phyloP scores from a whole-genome alignment of 2,888 invertebrate species.

The Agrypnus murinus region DNA sequence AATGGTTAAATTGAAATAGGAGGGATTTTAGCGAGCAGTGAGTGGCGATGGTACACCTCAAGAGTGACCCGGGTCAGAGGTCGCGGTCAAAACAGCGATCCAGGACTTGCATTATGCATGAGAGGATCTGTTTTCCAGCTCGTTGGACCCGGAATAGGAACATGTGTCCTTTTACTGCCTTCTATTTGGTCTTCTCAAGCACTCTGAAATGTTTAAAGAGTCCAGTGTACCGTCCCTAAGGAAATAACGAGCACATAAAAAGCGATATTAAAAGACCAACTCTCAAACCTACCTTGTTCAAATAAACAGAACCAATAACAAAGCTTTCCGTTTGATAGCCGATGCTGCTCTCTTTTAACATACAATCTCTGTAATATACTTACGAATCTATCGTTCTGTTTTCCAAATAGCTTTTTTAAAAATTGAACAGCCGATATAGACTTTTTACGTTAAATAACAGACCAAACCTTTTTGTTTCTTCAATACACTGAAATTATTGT shows the following conservation, averaged over 20 bases:
- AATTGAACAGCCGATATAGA: too few species aligned
- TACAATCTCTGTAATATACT: constrained; percentile 3
- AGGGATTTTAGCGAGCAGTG: constrained; percentile 38
- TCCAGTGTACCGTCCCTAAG: constrained; percentile 44
- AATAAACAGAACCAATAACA: constrained; percentile 42
- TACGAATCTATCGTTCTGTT: not conserved
- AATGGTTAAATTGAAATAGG: constrained; percentile 30
- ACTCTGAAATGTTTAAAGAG: constrained; percentile 51
- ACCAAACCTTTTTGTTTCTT: too few species aligned
- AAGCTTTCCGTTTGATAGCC: constrained; percentile 28
- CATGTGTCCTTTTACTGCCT: constrained; percentile 61
- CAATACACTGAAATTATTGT: too few species aligned
- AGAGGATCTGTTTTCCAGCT: constrained; percentile 62
- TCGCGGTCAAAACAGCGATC: constrained; percentile 66
- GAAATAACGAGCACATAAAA: constrained; percentile 50
- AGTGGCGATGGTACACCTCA: constrained; percentile 49
- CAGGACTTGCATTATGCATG: constrained; percentile 66
- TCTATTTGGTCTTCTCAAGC: constrained; percentile 52
- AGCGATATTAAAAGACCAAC: constrained; percentile 44
- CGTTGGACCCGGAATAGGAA: constrained; percentile 60
- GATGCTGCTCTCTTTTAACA: constrained; percentile 18
- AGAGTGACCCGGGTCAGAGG: constrained; percentile 61
- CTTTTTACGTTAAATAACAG: too few species aligned
- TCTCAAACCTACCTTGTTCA: constrained; percentile 28
- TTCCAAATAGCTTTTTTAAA: not conserved